These are phyloP conservation scores for Gambusia affinis DNA, from an alignment of 2,113 vertebrate species.

Conservation along the genomic window DNA sequence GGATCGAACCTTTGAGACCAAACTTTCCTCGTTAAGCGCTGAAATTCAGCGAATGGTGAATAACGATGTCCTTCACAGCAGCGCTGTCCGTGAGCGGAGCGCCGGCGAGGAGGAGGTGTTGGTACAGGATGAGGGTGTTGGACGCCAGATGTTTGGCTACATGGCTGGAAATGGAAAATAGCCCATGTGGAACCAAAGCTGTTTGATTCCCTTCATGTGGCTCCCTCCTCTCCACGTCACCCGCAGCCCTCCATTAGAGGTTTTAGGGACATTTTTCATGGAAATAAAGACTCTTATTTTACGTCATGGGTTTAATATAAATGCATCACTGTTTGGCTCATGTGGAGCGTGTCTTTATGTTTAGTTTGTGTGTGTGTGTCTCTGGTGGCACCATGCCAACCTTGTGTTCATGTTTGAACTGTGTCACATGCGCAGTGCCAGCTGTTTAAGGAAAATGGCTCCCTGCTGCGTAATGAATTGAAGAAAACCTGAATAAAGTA, in stretches of 20 bases:
- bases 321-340: constrained; percentile 28
- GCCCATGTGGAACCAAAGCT: constrained; percentile 56
- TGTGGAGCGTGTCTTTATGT: constrained; percentile 8
- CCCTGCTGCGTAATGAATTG: constrained; percentile 41
- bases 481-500: constrained; percentile 47
- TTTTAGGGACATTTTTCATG: constrained; percentile 58
- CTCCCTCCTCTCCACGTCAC: constrained; percentile 35
- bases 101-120: constrained; percentile 26
- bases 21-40: constrained; percentile 12
- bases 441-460: constrained; percentile 33
- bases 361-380: constrained; percentile 7
- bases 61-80: background rate
- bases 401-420: constrained; percentile 13
- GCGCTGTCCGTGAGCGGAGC: no score
- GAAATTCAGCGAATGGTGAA: constrained; percentile 16
- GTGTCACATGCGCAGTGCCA: constrained; percentile 27
- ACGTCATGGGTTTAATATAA: constrained; percentile 61
- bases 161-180: constrained; percentile 62
- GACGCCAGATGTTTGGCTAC: constrained; percentile 66
- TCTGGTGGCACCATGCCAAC: constrained; percentile 24
- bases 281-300: constrained; percentile 62
- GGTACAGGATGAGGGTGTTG: constrained; percentile 50
- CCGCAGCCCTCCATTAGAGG: constrained; percentile 57
- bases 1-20: constrained; percentile 18
- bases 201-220: constrained; percentile 72